Evolutionary conservation across 2,888 invertebrate species (phyloP), one percentile per base, ranked within the genome.

Genomic region (Parnassius glacialis): DNA sequence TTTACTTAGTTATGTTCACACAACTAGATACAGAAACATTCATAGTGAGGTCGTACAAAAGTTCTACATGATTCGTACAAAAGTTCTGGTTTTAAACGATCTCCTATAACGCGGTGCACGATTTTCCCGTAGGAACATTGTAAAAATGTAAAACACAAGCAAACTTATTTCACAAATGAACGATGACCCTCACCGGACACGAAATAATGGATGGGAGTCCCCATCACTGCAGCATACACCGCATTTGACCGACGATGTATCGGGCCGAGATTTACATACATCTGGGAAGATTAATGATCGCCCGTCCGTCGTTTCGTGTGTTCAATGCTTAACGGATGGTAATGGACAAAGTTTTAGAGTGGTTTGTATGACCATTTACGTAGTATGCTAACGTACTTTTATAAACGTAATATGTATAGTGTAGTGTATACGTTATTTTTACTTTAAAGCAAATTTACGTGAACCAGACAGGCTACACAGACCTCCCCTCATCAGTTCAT

Each of bases 241-340:
- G 63, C 70, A 70, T 76, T 81, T 81, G 84, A 84, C 85, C 84
- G 74, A 76, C 83, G 79, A 84, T 84, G 83, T 84, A 84, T 85
- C 84, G 83, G 80, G 68, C 72, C 77, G 71, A 81, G 84, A 86
- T 86, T 85, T 87, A 80, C 86, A 84, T 84, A 77, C 78, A 84
- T 78, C 74, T 74, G 70, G 59, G 52, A 75, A 85, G 87, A 87
- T 87, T 87, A 85, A 87, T 85, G 86, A 78, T 72, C 64, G 51
- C 67, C 70, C 77, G 80, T 76, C 78, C 74, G 78, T 76, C 75
- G 74, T 75, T 66, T 71, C 74, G 79, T 75, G 76, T 73, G 70
- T 67, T 74, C 70, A 72, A 69, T 41, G 66, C 64, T 66, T 66
- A 64, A 67, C 65, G 62, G 61, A 52, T 52, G 61, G 64, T 73